These are phyloP conservation scores for Marasmarcha lunaedactyla DNA, from an alignment of 2,888 invertebrate species.

Conservation along the genomic window DNA sequence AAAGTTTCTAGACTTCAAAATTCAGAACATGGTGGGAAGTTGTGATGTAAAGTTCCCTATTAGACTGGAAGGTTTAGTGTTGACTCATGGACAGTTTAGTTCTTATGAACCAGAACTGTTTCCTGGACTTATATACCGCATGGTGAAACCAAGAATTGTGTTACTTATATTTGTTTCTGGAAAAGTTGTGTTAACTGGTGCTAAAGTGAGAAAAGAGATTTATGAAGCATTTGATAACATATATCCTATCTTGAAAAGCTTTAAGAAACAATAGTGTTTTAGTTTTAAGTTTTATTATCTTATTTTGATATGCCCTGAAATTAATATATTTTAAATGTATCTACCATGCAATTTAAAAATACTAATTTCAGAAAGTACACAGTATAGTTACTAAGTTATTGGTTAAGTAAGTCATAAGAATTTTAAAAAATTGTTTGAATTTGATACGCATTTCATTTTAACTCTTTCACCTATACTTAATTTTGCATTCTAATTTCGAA, in stretches of 20 bases:
- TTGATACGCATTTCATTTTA: no score
- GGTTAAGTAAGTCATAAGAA: no score
- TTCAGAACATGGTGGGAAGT: conserved; percentile 85
- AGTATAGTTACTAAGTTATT: no score
- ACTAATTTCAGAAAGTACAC: no score
- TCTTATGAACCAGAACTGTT: conserved; percentile 98
- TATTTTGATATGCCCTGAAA: no score
- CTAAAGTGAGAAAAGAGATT: conserved; percentile 93
- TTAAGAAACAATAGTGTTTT: conserved; percentile 80
- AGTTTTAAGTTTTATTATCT: background rate
- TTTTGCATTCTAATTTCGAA: no score
- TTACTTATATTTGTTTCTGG: conserved; percentile 98
- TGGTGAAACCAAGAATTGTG: conserved; percentile 98
- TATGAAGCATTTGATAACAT: conserved; percentile 97
- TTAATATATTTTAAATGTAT: no score
- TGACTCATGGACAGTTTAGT: conserved; percentile 81
- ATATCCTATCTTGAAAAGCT: conserved; percentile 95
- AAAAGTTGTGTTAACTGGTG: conserved; percentile 98
- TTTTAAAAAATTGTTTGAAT: no score
- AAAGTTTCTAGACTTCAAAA: conserved; percentile 84
- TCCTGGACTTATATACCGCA: conserved; percentile 97
- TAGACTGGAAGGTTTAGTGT: conserved; percentile 79
- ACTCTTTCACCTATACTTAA: no score
- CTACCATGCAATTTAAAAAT: no score
- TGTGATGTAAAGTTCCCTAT: conserved; percentile 84